Evolutionary conservation across 2,113 vertebrate species (phyloP).

Genomic region (Tretioscincus oriximinensis): DNA sequence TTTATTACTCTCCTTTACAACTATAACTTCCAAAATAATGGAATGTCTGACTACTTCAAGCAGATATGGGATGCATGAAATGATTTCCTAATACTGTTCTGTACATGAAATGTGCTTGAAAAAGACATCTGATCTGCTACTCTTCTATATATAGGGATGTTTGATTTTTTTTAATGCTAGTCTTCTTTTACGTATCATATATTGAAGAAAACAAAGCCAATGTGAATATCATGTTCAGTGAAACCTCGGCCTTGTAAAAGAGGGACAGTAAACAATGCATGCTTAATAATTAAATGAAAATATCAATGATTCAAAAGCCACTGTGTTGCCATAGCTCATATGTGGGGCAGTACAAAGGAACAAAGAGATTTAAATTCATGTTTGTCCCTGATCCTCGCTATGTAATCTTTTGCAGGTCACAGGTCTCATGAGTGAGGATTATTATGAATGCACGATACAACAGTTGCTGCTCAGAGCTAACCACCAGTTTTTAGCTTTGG

Average conservation of each 20-base stretch:
- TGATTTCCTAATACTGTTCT: too few species aligned
- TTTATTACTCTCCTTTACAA: neutral
- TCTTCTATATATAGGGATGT: neutral
- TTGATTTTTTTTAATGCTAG: neutral
- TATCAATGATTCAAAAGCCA: neutral
- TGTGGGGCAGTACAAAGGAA: neutral
- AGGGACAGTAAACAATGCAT: neutral
- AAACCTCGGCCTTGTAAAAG: neutral
- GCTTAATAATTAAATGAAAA: neutral
- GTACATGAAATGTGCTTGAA: neutral
- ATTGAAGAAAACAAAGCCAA: neutral
- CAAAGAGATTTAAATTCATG: neutral
- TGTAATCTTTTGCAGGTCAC: neutral
- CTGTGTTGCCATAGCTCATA: neutral
- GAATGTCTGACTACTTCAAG: neutral
- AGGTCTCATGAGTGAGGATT: too few species aligned
- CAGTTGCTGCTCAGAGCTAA: too few species aligned
- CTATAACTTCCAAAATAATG: neutral
- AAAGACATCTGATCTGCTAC: neutral
- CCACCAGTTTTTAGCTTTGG: too few species aligned
- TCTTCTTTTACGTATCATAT: neutral
- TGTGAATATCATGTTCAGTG: neutral
- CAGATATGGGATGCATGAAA: neutral
- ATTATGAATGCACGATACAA: too few species aligned
- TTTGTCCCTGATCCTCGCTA: neutral